phyloP scores from a whole-genome alignment of 64 coral and sea anemone genomes.

The Catalaphyllia jardinei region DNA sequence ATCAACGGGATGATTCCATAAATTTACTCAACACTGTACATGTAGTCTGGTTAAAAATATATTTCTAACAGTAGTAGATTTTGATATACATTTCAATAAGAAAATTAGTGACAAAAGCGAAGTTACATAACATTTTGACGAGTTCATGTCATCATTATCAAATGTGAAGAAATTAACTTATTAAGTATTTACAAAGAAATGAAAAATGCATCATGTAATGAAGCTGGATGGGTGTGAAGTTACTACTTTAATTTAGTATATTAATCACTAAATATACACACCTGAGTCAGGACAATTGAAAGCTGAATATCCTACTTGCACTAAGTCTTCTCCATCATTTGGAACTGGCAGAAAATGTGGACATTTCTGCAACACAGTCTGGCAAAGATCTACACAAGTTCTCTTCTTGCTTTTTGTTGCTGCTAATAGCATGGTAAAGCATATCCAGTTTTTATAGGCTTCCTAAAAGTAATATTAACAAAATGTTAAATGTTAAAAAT shows the following conservation, averaged over 20 bases:
- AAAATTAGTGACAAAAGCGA: too few relatives aligned
- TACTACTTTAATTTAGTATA: too few relatives aligned
- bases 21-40: too few relatives aligned
- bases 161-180: too few relatives aligned
- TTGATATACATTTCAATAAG: too few relatives aligned
- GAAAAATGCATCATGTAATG: too few relatives aligned
- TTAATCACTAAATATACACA: too few relatives aligned
- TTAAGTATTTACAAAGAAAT: too few relatives aligned
- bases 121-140: too few relatives aligned
- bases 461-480: not conserved
- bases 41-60: not conserved
- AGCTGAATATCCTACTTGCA: slow-evolving; percentile 40
- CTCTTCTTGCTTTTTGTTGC: not conserved
- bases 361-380: slow-evolving; percentile 12
- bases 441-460: slow-evolving; percentile 47
- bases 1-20: not conserved
- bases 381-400: slow-evolving; percentile 2
- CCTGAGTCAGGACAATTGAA: slow-evolving; percentile 10
- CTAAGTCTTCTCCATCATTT: not conserved
- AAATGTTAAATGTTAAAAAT: not conserved
- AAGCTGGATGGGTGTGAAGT: too few relatives aligned
- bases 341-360: slow-evolving; percentile 24
- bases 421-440: not conserved
- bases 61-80: too few relatives aligned
- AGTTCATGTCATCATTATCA: too few relatives aligned